Percentiles rank a stretch among this genome's conserved stretches.
Evolutionary conservation across 2,888 invertebrate genomes (phyloP).

Genomic region (Beris chalybata): DNA sequence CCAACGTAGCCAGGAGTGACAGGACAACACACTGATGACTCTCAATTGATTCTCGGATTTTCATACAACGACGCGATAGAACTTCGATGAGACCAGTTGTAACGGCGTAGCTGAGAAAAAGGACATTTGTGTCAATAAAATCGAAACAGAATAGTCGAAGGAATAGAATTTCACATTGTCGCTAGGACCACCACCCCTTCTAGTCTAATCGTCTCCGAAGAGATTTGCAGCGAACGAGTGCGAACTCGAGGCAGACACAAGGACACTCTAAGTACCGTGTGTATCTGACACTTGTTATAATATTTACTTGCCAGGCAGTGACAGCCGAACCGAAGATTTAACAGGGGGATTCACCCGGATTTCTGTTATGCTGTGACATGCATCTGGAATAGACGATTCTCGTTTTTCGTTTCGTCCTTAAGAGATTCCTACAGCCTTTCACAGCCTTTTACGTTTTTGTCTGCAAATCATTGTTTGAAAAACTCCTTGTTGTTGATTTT

Average conservation of each 20-base stretch:
- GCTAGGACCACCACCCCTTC: not conserved
- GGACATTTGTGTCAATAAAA: constrained; percentile 43
- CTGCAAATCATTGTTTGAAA: not conserved
- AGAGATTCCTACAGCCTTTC: too few relatives aligned
- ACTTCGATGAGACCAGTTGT: constrained; percentile 80
- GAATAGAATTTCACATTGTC: constrained; percentile 15
- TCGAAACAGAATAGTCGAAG: not conserved
- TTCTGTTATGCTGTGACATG: constrained; percentile 14
- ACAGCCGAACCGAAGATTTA: constrained; percentile 18
- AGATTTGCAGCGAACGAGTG: constrained; percentile 1
- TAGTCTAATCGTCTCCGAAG: too few relatives aligned
- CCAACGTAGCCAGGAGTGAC: constrained; percentile 54
- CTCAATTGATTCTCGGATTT: constrained; percentile 67
- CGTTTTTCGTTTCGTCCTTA: too few relatives aligned
- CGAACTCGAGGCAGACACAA: constrained; percentile 9
- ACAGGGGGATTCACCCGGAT: not conserved
- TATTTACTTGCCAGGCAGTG: constrained; percentile 45
- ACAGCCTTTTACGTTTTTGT: too few relatives aligned
- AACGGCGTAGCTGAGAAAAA: constrained; percentile 69
- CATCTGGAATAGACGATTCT: not conserved
- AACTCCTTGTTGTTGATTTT: not conserved
- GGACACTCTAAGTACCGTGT: constrained; percentile 54
- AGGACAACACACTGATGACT: constrained; percentile 54
- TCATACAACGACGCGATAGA: constrained; percentile 69
- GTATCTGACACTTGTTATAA: constrained; percentile 59